Percentiles rank a stretch among this genome's conserved stretches.
Evolutionary conservation across 1,140 invertebrate genomes (phyloP).

Genomic region (Trichonephila inaurata): DNA sequence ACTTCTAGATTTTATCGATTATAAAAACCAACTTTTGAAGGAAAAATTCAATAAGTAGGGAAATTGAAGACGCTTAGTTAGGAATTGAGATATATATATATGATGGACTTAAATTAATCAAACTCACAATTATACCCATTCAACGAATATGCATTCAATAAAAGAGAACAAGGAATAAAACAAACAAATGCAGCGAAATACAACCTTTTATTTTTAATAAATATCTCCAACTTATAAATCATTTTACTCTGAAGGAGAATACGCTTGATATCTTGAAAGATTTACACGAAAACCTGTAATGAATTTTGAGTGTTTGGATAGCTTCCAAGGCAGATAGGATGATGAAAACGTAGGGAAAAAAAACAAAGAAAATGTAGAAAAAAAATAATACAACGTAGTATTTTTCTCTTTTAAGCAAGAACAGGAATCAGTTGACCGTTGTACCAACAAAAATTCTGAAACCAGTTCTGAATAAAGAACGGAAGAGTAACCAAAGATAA

Average conservation of each 20-base stretch:
- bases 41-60: not conserved
- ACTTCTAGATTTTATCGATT: too few species aligned
- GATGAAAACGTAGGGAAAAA: slow-evolving; percentile 32
- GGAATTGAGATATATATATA: not conserved
- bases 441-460: slow-evolving; percentile 58
- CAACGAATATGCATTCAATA: not conserved
- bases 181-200: not conserved
- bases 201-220: slow-evolving; percentile 47
- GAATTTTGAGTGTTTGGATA: slow-evolving; percentile 71
- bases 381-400: slow-evolving; percentile 33
- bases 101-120: not conserved
- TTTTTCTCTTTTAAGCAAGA: slow-evolving; percentile 19
- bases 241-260: slow-evolving; percentile 41
- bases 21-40: not conserved
- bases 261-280: slow-evolving; percentile 63
- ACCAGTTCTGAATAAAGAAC: slow-evolving; percentile 73
- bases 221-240: slow-evolving; percentile 56
- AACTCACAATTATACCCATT: not conserved
- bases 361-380: not conserved
- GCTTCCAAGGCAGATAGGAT: slow-evolving; percentile 58
- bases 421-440: slow-evolving; percentile 52
- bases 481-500: slow-evolving; percentile 70
- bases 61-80: not conserved
- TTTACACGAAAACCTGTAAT: slow-evolving; percentile 47
- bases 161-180: slow-evolving; percentile 2